phyloP scores from a whole-genome alignment of 2,797 vertebrate genomes.

The Sebastes hopkinsi region DNA sequence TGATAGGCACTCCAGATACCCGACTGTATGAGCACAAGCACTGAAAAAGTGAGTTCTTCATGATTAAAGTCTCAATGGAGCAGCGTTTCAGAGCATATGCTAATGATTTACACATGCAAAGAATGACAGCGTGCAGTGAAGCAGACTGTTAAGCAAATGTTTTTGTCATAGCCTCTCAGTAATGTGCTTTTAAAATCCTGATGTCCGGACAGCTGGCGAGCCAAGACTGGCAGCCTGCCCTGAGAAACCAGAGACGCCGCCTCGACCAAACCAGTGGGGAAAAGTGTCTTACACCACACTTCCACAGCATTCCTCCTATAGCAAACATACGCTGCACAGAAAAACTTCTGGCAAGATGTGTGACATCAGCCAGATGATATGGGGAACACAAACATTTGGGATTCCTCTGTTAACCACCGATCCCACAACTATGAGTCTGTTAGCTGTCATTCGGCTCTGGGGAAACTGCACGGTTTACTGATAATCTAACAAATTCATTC shows the following conservation, averaged over 20 bases:
- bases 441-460: slow-evolving; percentile 16
- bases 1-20: neutral
- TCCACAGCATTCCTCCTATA: slow-evolving; percentile 44
- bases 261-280: slow-evolving; percentile 38
- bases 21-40: neutral
- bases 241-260: slow-evolving; percentile 63
- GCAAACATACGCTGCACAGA: slow-evolving; percentile 3
- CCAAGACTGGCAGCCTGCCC: slow-evolving; percentile 57
- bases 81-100: neutral
- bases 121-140: slow-evolving; percentile 26
- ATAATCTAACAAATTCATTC: slow-evolving; percentile 6
- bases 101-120: slow-evolving; percentile 53
- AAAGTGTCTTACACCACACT: slow-evolving; percentile 42
- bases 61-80: neutral
- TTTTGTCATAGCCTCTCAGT: slow-evolving; percentile 53
- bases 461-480: neutral
- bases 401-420: slow-evolving; percentile 40
- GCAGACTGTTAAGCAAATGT: slow-evolving; percentile 51
- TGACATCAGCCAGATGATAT: slow-evolving; percentile 47
- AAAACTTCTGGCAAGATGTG: slow-evolving; percentile 4
- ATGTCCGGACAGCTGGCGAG: slow-evolving; percentile 65
- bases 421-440: slow-evolving; percentile 30
- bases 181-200: slow-evolving; percentile 59
- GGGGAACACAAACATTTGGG: slow-evolving; percentile 43
- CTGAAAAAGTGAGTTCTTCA: neutral